Conservation (phyloP, 2,888 invertebrate genomes). For the Lycaena phlaeas region DNA sequence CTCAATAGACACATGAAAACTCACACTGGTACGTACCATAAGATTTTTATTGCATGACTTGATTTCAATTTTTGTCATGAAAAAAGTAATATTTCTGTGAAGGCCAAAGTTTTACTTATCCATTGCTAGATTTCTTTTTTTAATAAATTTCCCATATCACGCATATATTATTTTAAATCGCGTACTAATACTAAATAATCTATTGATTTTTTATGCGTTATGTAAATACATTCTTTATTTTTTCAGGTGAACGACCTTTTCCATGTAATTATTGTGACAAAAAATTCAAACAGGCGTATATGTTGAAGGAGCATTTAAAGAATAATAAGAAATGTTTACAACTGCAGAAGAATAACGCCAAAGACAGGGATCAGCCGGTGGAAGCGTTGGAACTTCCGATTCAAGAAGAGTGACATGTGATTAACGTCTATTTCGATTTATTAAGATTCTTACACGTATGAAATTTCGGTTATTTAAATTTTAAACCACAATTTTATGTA, state of each 20-base stretch:
- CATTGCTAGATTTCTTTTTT: too few species aligned
- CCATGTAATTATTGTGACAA: conserved; percentile 32
- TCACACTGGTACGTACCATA: conserved; percentile 30
- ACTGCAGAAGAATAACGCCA: conserved; percentile 10
- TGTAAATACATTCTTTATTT: neutral
- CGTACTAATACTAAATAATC: too few species aligned
- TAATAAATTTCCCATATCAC: too few species aligned
- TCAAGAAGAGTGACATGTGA: neutral
- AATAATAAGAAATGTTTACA: conserved; percentile 21
- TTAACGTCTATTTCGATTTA: too few species aligned
- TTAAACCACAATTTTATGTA: too few species aligned
- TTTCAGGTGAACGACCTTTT: conserved; percentile 36
- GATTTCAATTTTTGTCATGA: too few species aligned
- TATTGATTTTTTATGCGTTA: neutral
- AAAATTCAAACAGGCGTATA: conserved; percentile 23
- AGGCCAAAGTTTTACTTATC: too few species aligned
- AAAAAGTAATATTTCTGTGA: too few species aligned
- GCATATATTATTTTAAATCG: too few species aligned
- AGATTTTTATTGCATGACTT: too few species aligned
- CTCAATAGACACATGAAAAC: conserved; percentile 32
- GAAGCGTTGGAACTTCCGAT: neutral
- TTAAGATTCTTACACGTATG: too few species aligned
- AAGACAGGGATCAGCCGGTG: conserved; percentile 1
- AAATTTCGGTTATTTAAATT: too few species aligned
- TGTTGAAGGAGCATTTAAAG: conserved; percentile 28